phyloP scores from a whole-genome alignment of 2,113 vertebrate genomes.

The Solenodon paradoxus region DNA sequence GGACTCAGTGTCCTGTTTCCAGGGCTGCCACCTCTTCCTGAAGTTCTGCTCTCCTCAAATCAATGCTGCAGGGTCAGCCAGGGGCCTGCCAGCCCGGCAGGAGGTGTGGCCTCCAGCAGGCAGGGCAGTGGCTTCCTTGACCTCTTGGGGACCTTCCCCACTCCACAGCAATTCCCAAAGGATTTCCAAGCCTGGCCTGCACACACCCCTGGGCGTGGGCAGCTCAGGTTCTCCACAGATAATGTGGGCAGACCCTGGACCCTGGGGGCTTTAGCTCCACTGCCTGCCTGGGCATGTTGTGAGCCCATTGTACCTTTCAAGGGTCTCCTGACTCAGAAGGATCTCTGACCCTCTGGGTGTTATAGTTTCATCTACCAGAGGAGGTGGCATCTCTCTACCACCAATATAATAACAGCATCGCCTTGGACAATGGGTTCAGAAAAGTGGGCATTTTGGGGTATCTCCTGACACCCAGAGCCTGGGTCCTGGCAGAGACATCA shows the following conservation, averaged over 20 bases:
- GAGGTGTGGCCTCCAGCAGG: not conserved
- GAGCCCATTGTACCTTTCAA: not conserved
- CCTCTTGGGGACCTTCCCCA: not conserved
- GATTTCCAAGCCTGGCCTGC: not conserved
- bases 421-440: too few species aligned
- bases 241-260: too few species aligned
- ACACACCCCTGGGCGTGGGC: too few species aligned
- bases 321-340: not conserved
- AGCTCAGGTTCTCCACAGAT: too few species aligned
- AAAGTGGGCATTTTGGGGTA: too few species aligned
- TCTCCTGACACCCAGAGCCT: not conserved
- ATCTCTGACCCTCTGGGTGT: too few species aligned
- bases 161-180: not conserved
- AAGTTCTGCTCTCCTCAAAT: constrained; percentile 31
- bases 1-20: constrained; percentile 48
- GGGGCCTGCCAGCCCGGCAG: not conserved
- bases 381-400: too few species aligned
- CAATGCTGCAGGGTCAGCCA: constrained; percentile 19
- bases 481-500: not conserved
- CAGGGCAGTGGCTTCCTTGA: not conserved
- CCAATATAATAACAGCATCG: too few species aligned
- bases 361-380: too few species aligned
- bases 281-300: accelerated
- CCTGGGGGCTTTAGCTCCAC: not conserved
- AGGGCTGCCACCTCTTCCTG: not conserved